Percentiles rank a stretch among this genome's conserved stretches.
Evolutionary conservation across 2,888 invertebrate species (phyloP).

Genomic region (Caenorhabditis angaria): DNA sequence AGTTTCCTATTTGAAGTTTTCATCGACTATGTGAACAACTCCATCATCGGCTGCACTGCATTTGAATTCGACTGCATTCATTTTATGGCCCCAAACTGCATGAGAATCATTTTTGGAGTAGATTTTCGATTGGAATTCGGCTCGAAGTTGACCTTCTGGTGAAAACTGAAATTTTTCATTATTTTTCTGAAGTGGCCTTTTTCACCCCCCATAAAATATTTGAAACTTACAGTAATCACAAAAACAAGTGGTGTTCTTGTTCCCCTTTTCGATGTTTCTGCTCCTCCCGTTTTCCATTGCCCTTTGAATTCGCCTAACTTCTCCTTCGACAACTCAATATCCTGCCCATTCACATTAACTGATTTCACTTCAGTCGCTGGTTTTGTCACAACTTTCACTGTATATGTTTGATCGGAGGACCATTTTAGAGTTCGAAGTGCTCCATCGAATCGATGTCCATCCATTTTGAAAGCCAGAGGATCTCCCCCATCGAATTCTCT

Average conservation of each 20-base stretch:
- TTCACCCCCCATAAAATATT: not conserved
- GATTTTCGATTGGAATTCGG: constrained; percentile 36
- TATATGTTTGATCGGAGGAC: constrained; percentile 62
- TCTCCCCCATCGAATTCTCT: constrained; percentile 62
- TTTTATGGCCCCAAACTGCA: constrained; percentile 64
- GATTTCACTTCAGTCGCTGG: constrained; percentile 65
- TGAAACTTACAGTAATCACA: constrained; percentile 11
- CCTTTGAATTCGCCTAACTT: constrained; percentile 38
- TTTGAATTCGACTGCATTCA: constrained; percentile 59
- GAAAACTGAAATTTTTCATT: constrained; percentile 9
- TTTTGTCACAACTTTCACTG: constrained; percentile 55
- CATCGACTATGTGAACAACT: constrained; percentile 52
- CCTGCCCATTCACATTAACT: constrained; percentile 46
- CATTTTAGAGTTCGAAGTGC: constrained; percentile 64
- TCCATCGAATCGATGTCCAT: constrained; percentile 66
- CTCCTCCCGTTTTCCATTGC: constrained; percentile 24
- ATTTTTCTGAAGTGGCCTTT: not conserved
- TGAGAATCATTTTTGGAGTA: constrained; percentile 52
- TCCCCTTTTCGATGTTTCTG: constrained; percentile 30
- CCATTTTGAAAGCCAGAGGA: constrained; percentile 68
- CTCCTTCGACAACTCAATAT: constrained; percentile 26
- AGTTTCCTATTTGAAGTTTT: constrained; percentile 31
- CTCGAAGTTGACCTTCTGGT: constrained; percentile 28
- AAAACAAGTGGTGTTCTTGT: constrained; percentile 23
- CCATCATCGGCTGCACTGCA: constrained; percentile 50